These are phyloP conservation scores for Dermatemys mawii DNA, from an alignment of 2,113 vertebrate genomes.

Conservation along the genomic window DNA sequence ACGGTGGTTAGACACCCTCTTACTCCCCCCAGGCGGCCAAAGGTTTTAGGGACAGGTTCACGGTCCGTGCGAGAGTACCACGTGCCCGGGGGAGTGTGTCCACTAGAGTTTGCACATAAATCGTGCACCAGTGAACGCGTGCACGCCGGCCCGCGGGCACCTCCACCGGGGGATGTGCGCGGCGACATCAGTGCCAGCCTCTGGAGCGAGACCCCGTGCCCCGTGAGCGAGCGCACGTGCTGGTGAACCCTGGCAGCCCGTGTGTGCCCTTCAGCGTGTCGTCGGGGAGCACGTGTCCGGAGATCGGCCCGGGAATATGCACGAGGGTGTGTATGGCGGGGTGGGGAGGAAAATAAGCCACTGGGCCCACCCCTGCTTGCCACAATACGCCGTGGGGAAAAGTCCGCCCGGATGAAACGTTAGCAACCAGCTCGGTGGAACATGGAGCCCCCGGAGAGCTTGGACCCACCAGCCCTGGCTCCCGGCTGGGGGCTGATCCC, in stretches of 20 bases:
- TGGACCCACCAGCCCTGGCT: not conserved
- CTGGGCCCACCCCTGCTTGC: not conserved
- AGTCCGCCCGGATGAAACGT: not conserved
- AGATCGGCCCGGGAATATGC: not conserved
- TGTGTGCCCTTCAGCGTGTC: no score
- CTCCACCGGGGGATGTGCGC: not conserved
- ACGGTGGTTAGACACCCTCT: not conserved
- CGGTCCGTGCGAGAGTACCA: not conserved
- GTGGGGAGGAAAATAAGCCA: not conserved
- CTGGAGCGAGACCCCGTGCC: not conserved
- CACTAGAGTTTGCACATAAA: not conserved
- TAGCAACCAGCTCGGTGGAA: not conserved
- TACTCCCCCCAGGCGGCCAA: not conserved
- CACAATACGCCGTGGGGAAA: not conserved
- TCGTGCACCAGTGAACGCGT: not conserved
- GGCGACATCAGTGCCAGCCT: not conserved
- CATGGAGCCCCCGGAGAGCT: not conserved
- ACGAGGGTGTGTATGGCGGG: no score
- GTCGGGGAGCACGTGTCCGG: not conserved
- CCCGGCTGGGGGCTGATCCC: not conserved
- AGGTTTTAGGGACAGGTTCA: not conserved
- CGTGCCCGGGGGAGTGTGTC: no score
- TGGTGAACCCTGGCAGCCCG: not conserved
- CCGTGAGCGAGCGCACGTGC: accelerated
- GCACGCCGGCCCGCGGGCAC: no score